phyloP scores from a whole-genome alignment of 1,140 invertebrate species.

The Drosophila ananassae region DNA sequence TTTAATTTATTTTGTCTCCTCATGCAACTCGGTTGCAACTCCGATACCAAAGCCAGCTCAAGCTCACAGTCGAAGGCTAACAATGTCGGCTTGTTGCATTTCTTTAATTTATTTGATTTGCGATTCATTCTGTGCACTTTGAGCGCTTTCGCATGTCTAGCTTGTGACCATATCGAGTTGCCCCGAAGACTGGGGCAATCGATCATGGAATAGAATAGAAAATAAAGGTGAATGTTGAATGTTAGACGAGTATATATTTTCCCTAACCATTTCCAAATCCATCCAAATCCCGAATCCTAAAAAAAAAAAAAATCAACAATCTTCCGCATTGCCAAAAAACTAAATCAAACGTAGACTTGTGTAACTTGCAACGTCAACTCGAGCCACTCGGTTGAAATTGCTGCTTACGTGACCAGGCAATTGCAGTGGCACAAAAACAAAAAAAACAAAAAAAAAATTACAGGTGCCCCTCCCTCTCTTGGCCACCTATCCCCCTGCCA shows the following conservation, averaged over 20 bases:
- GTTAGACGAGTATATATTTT: neutral
- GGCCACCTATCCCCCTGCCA: too few relatives aligned
- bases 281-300: neutral
- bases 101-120: conserved; percentile 69
- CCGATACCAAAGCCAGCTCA: conserved; percentile 15
- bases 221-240: neutral
- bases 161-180: conserved; percentile 11
- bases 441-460: conserved; percentile 14
- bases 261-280: neutral
- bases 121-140: conserved; percentile 40
- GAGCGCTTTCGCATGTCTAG: conserved; percentile 23
- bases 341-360: conserved; percentile 27
- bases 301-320: conserved; percentile 7
- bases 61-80: conserved; percentile 35
- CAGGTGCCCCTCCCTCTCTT: conserved; percentile 8
- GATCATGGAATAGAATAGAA: conserved; percentile 6
- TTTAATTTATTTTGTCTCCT: conserved; percentile 72
- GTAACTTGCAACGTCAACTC: conserved; percentile 17
- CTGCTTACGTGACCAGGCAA: conserved; percentile 63
- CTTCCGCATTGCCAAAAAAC: conserved; percentile 67
- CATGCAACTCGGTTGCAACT: conserved; percentile 50
- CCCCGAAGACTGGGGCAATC: conserved; percentile 12
- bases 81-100: conserved; percentile 59
- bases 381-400: conserved; percentile 32
- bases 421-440: conserved; percentile 28